These are phyloP conservation scores for Heliconius sara DNA, from an alignment of 2,888 invertebrate genomes.

Conservation along the genomic window DNA sequence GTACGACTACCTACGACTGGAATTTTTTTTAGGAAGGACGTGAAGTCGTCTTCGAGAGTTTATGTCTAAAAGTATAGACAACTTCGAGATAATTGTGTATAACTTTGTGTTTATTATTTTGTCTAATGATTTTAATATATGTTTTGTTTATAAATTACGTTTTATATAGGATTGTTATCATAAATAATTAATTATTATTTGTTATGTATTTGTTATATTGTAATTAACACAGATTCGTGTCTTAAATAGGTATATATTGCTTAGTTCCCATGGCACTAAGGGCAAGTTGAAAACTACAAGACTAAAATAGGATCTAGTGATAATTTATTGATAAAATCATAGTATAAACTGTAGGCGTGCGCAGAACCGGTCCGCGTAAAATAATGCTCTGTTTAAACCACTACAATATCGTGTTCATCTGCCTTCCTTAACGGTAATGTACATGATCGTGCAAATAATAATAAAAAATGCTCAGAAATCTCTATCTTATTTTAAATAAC, in stretches of 20 bases:
- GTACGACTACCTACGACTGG: slow-evolving; percentile 55
- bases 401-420: slow-evolving; percentile 50
- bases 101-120: background rate
- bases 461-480: background rate
- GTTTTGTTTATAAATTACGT: background rate
- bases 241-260: slow-evolving; percentile 39
- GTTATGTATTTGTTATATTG: background rate
- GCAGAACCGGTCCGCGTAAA: slow-evolving; percentile 60
- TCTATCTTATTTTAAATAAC: background rate
- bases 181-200: background rate
- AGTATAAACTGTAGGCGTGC: slow-evolving; percentile 69
- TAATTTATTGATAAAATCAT: slow-evolving; percentile 74
- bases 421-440: slow-evolving; percentile 56
- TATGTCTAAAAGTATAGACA: slow-evolving; percentile 54
- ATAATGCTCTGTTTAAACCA: slow-evolving; percentile 55
- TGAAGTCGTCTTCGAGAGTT: slow-evolving; percentile 62
- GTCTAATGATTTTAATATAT: background rate
- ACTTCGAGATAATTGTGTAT: background rate
- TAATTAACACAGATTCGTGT: slow-evolving; percentile 25
- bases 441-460: slow-evolving; percentile 30
- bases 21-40: slow-evolving; percentile 64
- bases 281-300: slow-evolving; percentile 65
- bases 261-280: slow-evolving; percentile 70
- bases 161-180: background rate
- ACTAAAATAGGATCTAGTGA: slow-evolving; percentile 77